A percentile compares a stretch with the other conserved stretches of the same genome.
These are phyloP conservation scores for Clarias pachynema DNA, from an alignment of 2,797 vertebrate species.

Conservation along the genomic window DNA sequence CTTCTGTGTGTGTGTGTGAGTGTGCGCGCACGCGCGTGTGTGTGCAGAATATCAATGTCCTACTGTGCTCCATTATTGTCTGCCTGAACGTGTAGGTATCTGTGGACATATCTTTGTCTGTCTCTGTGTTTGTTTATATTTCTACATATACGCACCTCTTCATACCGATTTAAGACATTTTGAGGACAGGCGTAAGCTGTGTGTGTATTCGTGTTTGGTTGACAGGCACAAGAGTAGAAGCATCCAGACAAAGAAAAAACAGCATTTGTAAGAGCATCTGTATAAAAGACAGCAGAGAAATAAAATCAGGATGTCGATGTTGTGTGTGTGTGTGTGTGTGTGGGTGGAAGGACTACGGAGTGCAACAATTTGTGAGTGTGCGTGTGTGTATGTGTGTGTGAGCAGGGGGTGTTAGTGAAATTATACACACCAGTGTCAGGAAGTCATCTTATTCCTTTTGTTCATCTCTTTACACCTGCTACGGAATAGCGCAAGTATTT, in stretches of 20 bases:
- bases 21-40: neutral
- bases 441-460: slow-evolving; percentile 46
- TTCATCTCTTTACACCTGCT: slow-evolving; percentile 32
- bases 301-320: neutral
- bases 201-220: neutral
- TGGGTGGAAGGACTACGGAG: slow-evolving; percentile 40
- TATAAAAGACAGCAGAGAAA: slow-evolving; percentile 25
- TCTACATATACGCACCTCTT: neutral
- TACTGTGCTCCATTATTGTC: slow-evolving; percentile 49
- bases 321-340: slow-evolving; percentile 44
- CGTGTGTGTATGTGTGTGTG: slow-evolving; percentile 46
- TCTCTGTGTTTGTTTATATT: slow-evolving; percentile 19
- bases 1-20: slow-evolving; percentile 15
- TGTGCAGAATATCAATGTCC: slow-evolving; percentile 61
- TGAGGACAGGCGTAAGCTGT: neutral
- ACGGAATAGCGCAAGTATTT: slow-evolving; percentile 31
- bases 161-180: neutral
- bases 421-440: slow-evolving; percentile 45
- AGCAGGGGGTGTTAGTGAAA: slow-evolving; percentile 34
- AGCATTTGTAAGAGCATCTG: neutral
- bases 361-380: slow-evolving; percentile 43
- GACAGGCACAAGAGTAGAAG: neutral
- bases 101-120: slow-evolving; percentile 10
- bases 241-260: slow-evolving; percentile 15
- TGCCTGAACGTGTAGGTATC: slow-evolving; percentile 61